Evolutionary conservation across 2,113 vertebrate species (phyloP), one percentile per base, ranked within the genome.

Genomic region (Panthera uncia): DNA sequence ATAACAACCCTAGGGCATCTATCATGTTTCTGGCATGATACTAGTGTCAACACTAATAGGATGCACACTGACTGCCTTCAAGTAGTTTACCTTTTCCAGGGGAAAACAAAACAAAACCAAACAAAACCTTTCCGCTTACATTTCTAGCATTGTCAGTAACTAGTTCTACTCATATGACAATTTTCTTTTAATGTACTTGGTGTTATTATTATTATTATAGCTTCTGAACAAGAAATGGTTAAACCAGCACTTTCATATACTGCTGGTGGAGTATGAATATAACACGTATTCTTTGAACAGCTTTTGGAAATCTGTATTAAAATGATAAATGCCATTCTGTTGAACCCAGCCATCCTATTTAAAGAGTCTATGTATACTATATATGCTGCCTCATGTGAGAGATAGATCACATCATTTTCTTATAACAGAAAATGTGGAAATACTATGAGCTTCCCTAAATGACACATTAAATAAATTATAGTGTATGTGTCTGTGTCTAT

Each of bases 221-320:
- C 14, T 9, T 27, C 2, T 52, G 52, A 82, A 85, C 6, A 92
- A 86, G 3, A 3, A 19, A 61, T 31, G 18, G 19, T 82, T 63
- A 57, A 85, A 74, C 0, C 7, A 74, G 14, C 4, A 63, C 16
- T 27, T 18, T 83, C 38, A 38, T 45, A 4, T 2, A 45, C 6
- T 36, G 5, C 8, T 79, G 52, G 4, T 14, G 1, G 1, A 94
- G 29, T 52, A 66, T 63, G 4, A 91, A 61, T 52, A 69, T 48
- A 68, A 57, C 41, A 41, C n/a, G 0, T 31, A 38, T 13, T 76
- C 52, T 63, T 9, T 74, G 31, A 25, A 36, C 0, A 86, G 36
- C 41, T 87, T 90, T 23, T 63, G 16, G 29, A 91, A 38, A 81
- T 33, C 23, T 66, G 79, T 95, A 66, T 69, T 57, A 89, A 95